Conservation (phyloP, 2,797 vertebrate species). For the Eospalax fontanierii region DNA sequence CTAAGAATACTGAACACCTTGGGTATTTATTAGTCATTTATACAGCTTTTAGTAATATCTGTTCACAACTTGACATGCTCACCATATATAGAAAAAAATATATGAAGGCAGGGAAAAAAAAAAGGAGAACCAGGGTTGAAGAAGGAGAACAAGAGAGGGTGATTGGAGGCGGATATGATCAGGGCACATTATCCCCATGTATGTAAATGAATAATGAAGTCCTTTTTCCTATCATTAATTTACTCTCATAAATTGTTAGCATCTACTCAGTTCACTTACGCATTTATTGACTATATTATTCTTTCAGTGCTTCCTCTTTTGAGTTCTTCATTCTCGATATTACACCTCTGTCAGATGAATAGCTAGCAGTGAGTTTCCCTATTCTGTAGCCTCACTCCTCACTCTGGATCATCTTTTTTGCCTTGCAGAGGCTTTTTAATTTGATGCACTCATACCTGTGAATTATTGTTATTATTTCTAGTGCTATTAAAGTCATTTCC, state of each 20-base stretch:
- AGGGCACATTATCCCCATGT: neutral
- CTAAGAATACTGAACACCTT: neutral
- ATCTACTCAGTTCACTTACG: neutral
- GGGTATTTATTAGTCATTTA: neutral
- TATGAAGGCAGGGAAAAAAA: neutral
- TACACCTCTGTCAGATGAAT: neutral
- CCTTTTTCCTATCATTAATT: neutral
- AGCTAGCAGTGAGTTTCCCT: neutral
- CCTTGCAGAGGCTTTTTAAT: neutral
- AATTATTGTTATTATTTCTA: neutral
- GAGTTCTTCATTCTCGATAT: neutral
- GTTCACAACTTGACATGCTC: neutral
- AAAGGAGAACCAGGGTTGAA: neutral
- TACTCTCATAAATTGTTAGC: neutral
- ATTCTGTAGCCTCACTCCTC: neutral
- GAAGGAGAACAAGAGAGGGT: neutral
- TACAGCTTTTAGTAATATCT: neutral
- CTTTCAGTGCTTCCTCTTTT: neutral
- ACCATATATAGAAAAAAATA: neutral
- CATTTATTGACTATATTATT: neutral
- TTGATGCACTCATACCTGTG: neutral
- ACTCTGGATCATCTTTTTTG: neutral
- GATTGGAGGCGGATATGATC: neutral
- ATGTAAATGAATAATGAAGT: neutral
- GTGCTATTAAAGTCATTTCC: neutral